Evolutionary conservation across 2,113 vertebrate species (phyloP).

Genomic region (Turdus rufiventris): DNA sequence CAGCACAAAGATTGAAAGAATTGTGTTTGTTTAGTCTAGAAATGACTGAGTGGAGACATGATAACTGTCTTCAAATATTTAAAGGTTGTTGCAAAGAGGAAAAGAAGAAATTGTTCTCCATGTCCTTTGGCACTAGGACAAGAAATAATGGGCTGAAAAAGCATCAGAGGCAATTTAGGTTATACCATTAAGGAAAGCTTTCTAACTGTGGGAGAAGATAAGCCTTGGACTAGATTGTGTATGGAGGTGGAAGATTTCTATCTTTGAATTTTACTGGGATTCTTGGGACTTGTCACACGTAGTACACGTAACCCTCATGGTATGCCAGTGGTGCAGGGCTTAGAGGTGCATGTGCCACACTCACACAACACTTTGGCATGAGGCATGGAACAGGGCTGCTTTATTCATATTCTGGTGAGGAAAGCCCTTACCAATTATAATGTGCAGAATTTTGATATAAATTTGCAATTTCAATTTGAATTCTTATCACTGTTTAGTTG

Average conservation of each 20-base stretch:
- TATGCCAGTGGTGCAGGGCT: neutral
- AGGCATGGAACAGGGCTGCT: neutral
- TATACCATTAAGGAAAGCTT: neutral
- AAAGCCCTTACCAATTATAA: neutral
- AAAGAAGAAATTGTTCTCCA: constrained; percentile 44
- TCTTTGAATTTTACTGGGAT: neutral
- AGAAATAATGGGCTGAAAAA: constrained; percentile 17
- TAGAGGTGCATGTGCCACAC: neutral
- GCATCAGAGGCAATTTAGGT: neutral
- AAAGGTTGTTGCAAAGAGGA: constrained; percentile 49
- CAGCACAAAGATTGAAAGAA: neutral
- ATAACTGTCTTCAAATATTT: constrained; percentile 47
- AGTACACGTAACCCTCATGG: neutral
- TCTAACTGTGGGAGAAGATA: neutral
- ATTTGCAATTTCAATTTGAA: neutral
- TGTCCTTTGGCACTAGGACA: constrained; percentile 30
- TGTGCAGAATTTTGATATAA: neutral
- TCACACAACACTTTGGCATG: neutral
- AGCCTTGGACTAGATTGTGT: neutral
- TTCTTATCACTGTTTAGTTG: neutral
- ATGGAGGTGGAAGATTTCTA: neutral
- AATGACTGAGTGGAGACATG: constrained; percentile 12
- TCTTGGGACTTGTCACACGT: neutral
- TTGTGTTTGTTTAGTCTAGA: constrained; percentile 63
- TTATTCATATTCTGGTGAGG: neutral